A percentile compares a stretch with the other conserved stretches of the same genome.
phyloP scores from a whole-genome alignment of 2,888 invertebrate genomes.

The Calephelis perditalis region DNA sequence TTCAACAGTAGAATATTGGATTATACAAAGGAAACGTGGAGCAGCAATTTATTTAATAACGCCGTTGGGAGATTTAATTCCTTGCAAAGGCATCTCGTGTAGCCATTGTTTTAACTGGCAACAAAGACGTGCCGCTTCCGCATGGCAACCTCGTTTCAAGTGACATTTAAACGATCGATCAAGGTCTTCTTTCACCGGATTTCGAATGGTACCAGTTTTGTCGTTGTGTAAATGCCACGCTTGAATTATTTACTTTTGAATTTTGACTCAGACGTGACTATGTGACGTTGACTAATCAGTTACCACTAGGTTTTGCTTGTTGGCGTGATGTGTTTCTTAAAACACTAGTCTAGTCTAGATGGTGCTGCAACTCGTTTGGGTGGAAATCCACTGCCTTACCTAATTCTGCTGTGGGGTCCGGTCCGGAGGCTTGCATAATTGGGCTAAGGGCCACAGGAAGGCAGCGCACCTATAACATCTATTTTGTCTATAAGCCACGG shows the following conservation, averaged over 20 bases:
- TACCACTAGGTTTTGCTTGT: background rate
- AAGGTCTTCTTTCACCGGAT: conserved; percentile 43
- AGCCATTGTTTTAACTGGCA: conserved; percentile 48
- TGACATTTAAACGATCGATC: conserved; percentile 70
- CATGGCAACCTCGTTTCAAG: conserved; percentile 58
- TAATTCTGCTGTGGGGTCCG: no score
- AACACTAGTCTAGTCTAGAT: background rate
- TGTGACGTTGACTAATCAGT: background rate
- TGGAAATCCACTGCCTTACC: no score
- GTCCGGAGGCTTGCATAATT: no score
- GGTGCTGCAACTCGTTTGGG: background rate
- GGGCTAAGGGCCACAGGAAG: no score
- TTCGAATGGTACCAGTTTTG: conserved; percentile 9
- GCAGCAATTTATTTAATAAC: conserved; percentile 10
- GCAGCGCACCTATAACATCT: no score
- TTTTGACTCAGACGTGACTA: background rate
- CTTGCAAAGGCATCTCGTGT: conserved; percentile 47
- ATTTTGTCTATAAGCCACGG: no score
- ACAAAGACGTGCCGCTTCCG: conserved; percentile 60
- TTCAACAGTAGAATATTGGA: background rate
- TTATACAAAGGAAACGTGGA: conserved; percentile 4
- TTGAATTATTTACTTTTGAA: background rate
- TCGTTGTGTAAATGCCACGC: background rate
- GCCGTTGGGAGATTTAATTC: conserved; percentile 18
- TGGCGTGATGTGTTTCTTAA: background rate